Conservation (phyloP, 1,140 invertebrate species). For the Trichonephila clavipes region DNA sequence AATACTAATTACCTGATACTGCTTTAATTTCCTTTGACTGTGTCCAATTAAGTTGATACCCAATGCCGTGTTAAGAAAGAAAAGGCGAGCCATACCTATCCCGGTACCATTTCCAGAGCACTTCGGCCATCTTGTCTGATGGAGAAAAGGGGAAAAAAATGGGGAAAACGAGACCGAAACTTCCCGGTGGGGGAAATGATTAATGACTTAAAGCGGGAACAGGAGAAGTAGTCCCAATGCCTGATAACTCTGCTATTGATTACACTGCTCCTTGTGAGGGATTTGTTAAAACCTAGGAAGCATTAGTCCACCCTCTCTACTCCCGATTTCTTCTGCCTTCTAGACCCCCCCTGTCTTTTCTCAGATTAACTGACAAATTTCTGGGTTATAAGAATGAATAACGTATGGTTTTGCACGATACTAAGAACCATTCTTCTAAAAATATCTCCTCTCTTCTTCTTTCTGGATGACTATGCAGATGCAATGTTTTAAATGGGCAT, state of each 20-base stretch:
- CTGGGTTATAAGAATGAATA: conserved; percentile 74
- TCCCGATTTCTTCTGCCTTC: conserved; percentile 46
- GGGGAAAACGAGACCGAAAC: conserved; percentile 39
- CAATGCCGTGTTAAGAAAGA: conserved; percentile 29
- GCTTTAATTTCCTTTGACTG: conserved; percentile 74
- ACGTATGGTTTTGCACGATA: conserved; percentile 66
- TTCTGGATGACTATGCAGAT: conserved; percentile 46
- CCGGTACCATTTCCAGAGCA: background rate
- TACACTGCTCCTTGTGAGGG: conserved; percentile 69
- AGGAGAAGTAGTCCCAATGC: conserved; percentile 70
- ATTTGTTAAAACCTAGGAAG: conserved; percentile 75
- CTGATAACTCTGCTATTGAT: conserved; percentile 76
- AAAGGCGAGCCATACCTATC: conserved; percentile 47
- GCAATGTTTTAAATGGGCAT: conserved; percentile 54
- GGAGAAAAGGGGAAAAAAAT: conserved; percentile 32
- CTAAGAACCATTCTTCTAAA: conserved; percentile 54
- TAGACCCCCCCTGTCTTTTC: conserved; percentile 20
- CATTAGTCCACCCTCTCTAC: conserved; percentile 45
- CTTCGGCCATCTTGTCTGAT: conserved; percentile 58
- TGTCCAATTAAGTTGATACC: conserved; percentile 69
- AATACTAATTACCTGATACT: conserved; percentile 75
- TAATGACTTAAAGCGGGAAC: conserved; percentile 69
- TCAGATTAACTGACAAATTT: conserved; percentile 75
- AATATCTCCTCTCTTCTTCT: conserved; percentile 54
- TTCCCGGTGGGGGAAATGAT: conserved; percentile 68